Evolutionary conservation across 2,888 invertebrate genomes (phyloP).

Genomic region (Stictocephala bisonia): DNA sequence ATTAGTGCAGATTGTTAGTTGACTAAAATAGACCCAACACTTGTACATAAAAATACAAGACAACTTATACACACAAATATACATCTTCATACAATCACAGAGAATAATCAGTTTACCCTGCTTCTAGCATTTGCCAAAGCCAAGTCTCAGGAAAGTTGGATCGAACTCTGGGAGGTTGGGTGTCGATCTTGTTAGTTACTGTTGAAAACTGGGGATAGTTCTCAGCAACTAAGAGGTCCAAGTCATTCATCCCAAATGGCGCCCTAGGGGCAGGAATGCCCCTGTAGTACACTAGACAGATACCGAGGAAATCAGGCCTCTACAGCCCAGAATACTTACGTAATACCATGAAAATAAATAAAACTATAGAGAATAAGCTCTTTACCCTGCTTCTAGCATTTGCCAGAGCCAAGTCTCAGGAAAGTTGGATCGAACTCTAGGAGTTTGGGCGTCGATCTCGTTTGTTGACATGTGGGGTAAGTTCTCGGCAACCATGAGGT

Average conservation of each 20-base stretch:
- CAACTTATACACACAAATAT: too few relatives aligned
- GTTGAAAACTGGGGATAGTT: conserved; percentile 54
- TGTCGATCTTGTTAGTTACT: conserved; percentile 7
- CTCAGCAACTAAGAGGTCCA: conserved; percentile 53
- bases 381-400: not conserved
- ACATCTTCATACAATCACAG: too few relatives aligned
- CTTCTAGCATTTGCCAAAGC: conserved; percentile 73
- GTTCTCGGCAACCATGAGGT: conserved; percentile 55
- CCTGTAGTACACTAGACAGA: conserved; percentile 67
- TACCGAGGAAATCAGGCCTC: not conserved
- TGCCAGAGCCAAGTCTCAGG: conserved; percentile 77
- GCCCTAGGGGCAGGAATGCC: too few relatives aligned
- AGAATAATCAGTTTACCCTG: conserved; percentile 72
- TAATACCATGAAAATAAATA: too few relatives aligned
- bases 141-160: conserved; percentile 80
- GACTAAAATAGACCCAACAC: too few relatives aligned
- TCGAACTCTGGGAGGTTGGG: conserved; percentile 64
- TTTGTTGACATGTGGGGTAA: conserved; percentile 52
- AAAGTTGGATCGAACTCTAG: conserved; percentile 71
- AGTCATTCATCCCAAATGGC: too few relatives aligned
- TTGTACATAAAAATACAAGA: too few relatives aligned
- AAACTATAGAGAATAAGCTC: too few relatives aligned
- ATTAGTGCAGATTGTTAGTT: too few relatives aligned
- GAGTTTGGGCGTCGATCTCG: conserved; percentile 35
- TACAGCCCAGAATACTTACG: not conserved